Percentiles rank a stretch among this genome's conserved stretches.
Conservation (phyloP, 2,797 vertebrate genomes). For the Anguilla megastoma region DNA sequence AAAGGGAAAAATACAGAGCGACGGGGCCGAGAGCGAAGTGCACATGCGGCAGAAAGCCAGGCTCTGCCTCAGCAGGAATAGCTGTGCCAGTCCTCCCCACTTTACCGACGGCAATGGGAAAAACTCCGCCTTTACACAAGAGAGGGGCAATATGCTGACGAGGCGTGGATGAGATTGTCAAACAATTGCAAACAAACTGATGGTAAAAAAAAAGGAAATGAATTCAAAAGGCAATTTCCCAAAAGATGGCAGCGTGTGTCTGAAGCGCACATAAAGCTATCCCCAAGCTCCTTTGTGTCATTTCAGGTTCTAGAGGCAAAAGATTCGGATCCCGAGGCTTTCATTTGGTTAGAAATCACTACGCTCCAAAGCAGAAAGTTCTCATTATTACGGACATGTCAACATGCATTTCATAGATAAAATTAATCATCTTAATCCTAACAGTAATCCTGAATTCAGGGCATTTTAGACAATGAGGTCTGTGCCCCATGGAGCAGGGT, state of each 20-base stretch:
- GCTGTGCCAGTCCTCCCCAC: slow-evolving; percentile 37
- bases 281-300: neutral
- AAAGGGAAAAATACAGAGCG: slow-evolving; percentile 20
- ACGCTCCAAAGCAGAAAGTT: neutral
- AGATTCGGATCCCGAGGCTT: neutral
- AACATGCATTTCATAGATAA: slow-evolving; percentile 6
- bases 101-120: slow-evolving; percentile 35
- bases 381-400: neutral
- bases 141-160: slow-evolving; percentile 51
- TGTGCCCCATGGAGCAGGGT: too few species aligned
- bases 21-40: slow-evolving; percentile 41
- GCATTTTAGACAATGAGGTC: neutral
- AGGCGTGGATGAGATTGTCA: slow-evolving; percentile 37
- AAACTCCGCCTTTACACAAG: slow-evolving; percentile 36
- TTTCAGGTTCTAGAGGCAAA: neutral
- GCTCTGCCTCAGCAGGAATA: slow-evolving; percentile 20
- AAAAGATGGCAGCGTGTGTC: slow-evolving; percentile 28
- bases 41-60: slow-evolving; percentile 51
- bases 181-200: slow-evolving; percentile 56
- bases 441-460: neutral
- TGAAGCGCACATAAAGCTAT: neutral
- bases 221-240: slow-evolving; percentile 43
- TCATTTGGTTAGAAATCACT: neutral
- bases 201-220: slow-evolving; percentile 41
- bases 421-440: neutral